Evolutionary conservation across 2,888 invertebrate genomes (phyloP).

Genomic region (Lordiphosa fenestrarum): DNA sequence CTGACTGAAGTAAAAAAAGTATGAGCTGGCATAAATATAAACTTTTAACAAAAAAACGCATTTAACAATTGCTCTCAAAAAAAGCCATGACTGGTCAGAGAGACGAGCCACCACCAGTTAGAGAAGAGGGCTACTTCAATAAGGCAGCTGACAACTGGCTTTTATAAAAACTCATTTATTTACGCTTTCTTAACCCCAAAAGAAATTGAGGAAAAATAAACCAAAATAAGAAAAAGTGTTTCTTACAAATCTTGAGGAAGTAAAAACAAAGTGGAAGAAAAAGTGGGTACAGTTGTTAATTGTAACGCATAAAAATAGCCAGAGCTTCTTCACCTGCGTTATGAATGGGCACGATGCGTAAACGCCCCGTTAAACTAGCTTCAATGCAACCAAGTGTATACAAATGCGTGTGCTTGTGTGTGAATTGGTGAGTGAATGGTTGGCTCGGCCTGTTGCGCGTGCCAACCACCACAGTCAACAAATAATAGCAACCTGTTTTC

Average conservation of each 20-base stretch:
- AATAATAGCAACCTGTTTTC: slow-evolving; percentile 49
- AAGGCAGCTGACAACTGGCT: slow-evolving; percentile 19
- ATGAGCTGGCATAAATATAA: slow-evolving; percentile 51
- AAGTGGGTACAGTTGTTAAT: slow-evolving; percentile 18
- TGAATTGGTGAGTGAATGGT: slow-evolving; percentile 27
- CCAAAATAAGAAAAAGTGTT: slow-evolving; percentile 21
- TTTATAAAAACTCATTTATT: slow-evolving; percentile 55
- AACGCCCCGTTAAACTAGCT: slow-evolving; percentile 44
- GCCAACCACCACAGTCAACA: slow-evolving; percentile 34
- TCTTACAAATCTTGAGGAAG: slow-evolving; percentile 16
- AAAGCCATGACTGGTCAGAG: slow-evolving; percentile 42
- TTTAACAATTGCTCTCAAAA: slow-evolving; percentile 44
- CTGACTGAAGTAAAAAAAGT: slow-evolving; percentile 22
- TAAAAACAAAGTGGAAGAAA: slow-evolving; percentile 15
- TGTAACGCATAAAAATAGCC: slow-evolving; percentile 16
- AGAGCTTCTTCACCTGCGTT: slow-evolving; percentile 26
- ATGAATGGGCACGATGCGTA: slow-evolving; percentile 54
- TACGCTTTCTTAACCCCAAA: slow-evolving; percentile 64
- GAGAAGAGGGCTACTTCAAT: slow-evolving; percentile 17
- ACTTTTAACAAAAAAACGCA: slow-evolving; percentile 21
- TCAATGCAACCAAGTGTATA: slow-evolving; percentile 26
- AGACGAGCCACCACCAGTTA: not conserved
- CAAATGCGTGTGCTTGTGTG: slow-evolving; percentile 10
- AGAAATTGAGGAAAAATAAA: slow-evolving; percentile 9
- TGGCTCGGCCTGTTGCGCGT: slow-evolving; percentile 61